Conservation (phyloP, 2,797 vertebrate genomes). For the Xenentodon cancila region DNA sequence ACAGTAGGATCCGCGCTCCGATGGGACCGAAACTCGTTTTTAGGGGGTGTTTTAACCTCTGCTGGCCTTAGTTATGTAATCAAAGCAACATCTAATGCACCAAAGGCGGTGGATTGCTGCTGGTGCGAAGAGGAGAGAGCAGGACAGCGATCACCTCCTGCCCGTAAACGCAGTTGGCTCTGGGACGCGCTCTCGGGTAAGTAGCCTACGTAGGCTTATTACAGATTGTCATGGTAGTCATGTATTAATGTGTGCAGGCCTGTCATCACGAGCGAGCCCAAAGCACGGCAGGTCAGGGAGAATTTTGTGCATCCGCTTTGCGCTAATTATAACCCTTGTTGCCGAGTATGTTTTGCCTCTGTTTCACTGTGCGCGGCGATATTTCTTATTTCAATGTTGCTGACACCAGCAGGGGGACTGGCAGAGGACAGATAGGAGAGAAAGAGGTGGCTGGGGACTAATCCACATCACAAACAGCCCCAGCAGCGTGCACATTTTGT, state of each 20-base stretch:
- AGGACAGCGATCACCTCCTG: constrained; percentile 69
- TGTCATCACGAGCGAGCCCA: constrained; percentile 62
- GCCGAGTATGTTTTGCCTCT: constrained; percentile 55
- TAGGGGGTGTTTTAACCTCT: constrained; percentile 67
- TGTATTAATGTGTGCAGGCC: constrained; percentile 70
- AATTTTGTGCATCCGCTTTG: constrained; percentile 68
- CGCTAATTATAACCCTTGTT: constrained; percentile 79
- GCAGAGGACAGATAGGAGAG: constrained; percentile 63
- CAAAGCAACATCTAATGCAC: constrained; percentile 67
- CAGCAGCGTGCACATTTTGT: constrained; percentile 49
- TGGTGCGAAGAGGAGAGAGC: constrained; percentile 51
- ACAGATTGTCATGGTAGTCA: constrained; percentile 71
- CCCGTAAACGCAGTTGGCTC: constrained; percentile 76
- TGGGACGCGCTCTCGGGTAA: constrained; percentile 79
- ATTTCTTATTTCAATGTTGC: constrained; percentile 77
- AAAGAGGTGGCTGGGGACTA: constrained; percentile 52
- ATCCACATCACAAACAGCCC: constrained; percentile 53
- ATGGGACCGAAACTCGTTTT: constrained; percentile 68
- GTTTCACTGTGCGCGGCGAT: constrained; percentile 54
- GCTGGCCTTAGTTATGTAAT: constrained; percentile 70
- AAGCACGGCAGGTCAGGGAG: constrained; percentile 38
- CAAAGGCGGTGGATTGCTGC: constrained; percentile 56
- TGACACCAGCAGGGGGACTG: constrained; percentile 74
- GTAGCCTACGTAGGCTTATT: constrained; percentile 79
- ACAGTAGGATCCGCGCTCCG: constrained; percentile 62